These are phyloP conservation scores for Drosophila punjabiensis DNA, from an alignment of 1,140 invertebrate species.

Conservation along the genomic window DNA sequence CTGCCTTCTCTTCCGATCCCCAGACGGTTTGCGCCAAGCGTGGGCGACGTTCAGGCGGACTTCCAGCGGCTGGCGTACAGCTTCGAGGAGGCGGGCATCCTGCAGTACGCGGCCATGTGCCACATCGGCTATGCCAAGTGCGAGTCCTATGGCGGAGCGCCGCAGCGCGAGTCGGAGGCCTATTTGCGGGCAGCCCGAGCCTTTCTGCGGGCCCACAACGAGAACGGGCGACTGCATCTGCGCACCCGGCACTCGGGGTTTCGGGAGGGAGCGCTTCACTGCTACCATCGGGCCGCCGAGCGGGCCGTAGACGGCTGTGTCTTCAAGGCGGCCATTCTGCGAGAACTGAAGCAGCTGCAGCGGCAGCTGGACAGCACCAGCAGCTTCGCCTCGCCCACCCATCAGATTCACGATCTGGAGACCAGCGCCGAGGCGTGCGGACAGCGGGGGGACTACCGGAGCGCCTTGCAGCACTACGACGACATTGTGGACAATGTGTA, in stretches of 20 bases:
- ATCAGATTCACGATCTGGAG: conserved; percentile 79
- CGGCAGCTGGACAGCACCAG: conserved; percentile 74
- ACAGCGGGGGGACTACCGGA: conserved; percentile 60
- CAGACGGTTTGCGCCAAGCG: conserved; percentile 82
- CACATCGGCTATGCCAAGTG: conserved; percentile 82
- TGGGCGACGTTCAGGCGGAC: conserved; percentile 75
- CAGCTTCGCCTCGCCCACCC: conserved; percentile 76
- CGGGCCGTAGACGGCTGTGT: conserved; percentile 69
- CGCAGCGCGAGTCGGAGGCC: conserved; percentile 69
- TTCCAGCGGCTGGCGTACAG: conserved; percentile 74
- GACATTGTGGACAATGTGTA: conserved; percentile 83
- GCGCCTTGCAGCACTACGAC: conserved; percentile 75
- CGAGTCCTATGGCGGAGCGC: conserved; percentile 63
- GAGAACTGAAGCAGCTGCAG: conserved; percentile 69
- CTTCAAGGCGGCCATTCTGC: conserved; percentile 77
- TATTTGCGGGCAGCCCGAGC: conserved; percentile 73
- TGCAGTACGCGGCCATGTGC: conserved; percentile 82
- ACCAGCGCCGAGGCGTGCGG: conserved; percentile 60
- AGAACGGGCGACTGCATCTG: conserved; percentile 53
- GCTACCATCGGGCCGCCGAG: conserved; percentile 72
- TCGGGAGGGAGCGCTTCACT: conserved; percentile 74
- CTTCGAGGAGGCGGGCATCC: conserved; percentile 79
- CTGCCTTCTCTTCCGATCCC: not conserved
- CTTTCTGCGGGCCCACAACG: conserved; percentile 66
- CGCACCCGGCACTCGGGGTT: conserved; percentile 58